Base-by-base conservation (phyloP, 2,113 vertebrate species). In the Tupaia tana region DNA sequence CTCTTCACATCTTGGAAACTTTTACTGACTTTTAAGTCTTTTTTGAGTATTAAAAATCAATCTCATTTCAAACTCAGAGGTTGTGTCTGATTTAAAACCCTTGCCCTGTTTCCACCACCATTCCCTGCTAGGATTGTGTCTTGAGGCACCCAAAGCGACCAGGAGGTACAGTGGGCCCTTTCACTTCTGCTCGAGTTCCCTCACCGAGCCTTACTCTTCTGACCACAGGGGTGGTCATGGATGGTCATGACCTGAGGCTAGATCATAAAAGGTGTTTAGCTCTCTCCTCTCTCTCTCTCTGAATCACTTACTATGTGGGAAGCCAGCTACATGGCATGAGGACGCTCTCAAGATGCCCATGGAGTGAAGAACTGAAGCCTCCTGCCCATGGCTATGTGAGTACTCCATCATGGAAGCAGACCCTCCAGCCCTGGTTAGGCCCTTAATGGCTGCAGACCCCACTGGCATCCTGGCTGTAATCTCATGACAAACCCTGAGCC, bases 41-140 rank as follows among this genome's bases (percentile, higher is more conserved):
- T 87, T 81, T 86, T 77, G 66, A 25, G 22, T 95, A 79, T 93
- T 94, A 82, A 95, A 92, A 94, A 77, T 85, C 81, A 90, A 77
- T 75, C 43, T 43, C 86, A 4, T 61, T 82, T 88, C 95, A 82
- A 80, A 91, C 8, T 63, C 6, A 9, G 94, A 87, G 69, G 34
- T 58, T 79, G 22, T 78, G 52, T 71, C 93, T 83, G 88, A 89
- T 70, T 80, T 67, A 92, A 92, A 84, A 64, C 22, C 10, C 22
- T 58, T 6, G 29, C 58, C 31, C 22, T 4, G 43, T 31, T 59
- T 58, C 31, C 22, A 71, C 91, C 66, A 67, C 86, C 69, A 29
- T 61, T 22, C 61, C 67, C 73, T 77, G 61, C 73, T 58, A 78
- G 27, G 63, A 29, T 64, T 94, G 56, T 88, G 64, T 66, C n/a